Conservation (phyloP, 2,113 vertebrate species). For the Laticauda laticaudata region DNA sequence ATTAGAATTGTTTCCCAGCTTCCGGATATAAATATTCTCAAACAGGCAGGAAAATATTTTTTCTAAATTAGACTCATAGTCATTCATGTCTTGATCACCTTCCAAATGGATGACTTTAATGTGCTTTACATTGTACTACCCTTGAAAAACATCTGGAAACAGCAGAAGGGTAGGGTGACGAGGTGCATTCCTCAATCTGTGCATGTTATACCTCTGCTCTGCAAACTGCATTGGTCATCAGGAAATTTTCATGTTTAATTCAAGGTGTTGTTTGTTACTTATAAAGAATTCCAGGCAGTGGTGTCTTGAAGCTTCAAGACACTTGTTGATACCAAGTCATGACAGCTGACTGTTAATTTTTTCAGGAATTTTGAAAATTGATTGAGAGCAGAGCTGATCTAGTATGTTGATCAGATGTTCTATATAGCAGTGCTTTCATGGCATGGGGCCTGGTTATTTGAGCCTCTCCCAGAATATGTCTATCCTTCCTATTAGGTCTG, state of each 20-base stretch:
- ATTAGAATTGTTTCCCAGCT: not conserved
- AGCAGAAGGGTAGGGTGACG: not conserved
- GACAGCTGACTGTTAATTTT: not conserved
- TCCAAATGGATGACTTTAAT: not conserved
- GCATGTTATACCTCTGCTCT: not conserved
- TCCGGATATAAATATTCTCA: not conserved
- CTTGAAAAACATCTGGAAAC: not conserved
- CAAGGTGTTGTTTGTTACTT: not conserved
- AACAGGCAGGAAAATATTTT: not conserved
- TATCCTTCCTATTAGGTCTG: not conserved
- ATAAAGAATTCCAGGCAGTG: not conserved
- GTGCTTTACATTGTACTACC: not conserved
- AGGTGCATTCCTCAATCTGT: not conserved
- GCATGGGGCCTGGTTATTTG: not conserved
- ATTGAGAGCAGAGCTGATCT: not conserved
- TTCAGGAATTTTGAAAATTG: not conserved
- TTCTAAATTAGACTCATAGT: not conserved
- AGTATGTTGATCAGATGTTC: not conserved
- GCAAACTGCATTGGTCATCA: not conserved
- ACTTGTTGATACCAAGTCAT: not conserved
- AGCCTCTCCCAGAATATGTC: not conserved
- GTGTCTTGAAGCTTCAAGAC: not conserved
- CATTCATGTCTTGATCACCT: not conserved
- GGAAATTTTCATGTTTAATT: not conserved
- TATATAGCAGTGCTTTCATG: not conserved